Conservation (phyloP, 1,140 invertebrate genomes). For the Philopotamus ludificatus region DNA sequence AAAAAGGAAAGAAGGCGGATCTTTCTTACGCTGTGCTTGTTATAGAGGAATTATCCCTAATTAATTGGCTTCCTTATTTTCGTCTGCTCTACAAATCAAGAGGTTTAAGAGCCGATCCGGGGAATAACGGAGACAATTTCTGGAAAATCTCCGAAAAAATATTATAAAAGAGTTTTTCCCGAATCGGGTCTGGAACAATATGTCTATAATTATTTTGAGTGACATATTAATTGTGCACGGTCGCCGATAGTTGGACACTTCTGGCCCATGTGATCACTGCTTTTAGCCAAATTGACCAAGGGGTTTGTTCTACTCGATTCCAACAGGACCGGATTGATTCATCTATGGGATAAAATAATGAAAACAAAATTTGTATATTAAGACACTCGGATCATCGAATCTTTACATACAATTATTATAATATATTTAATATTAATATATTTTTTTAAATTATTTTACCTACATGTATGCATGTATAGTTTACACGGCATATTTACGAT, state of each 20-base stretch:
- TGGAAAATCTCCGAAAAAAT: not conserved
- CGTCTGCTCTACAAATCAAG: slow-evolving; percentile 14
- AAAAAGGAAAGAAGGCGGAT: too few species aligned
- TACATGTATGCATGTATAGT: too few species aligned
- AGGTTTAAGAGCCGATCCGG: not conserved
- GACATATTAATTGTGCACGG: slow-evolving; percentile 11
- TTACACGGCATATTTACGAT: too few species aligned
- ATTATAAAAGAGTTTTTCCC: too few species aligned
- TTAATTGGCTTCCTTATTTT: slow-evolving; percentile 15
- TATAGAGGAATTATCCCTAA: slow-evolving; percentile 16
- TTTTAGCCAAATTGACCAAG: slow-evolving; percentile 40
- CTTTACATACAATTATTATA: too few species aligned
- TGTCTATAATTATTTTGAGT: slow-evolving; percentile 23
- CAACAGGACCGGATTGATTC: slow-evolving; percentile 18
- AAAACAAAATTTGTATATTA: too few species aligned
- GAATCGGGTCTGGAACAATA: slow-evolving; percentile 7
- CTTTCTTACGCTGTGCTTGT: slow-evolving; percentile 3
- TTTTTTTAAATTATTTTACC: too few species aligned
- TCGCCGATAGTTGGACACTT: slow-evolving; percentile 7
- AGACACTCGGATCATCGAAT: too few species aligned
- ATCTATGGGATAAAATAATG: too few species aligned
- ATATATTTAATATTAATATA: too few species aligned
- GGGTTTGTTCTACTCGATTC: slow-evolving; percentile 36
- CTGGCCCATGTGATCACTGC: slow-evolving; percentile 26
- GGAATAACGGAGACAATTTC: not conserved